These are phyloP conservation scores for Danaus melanippus DNA, from an alignment of 1,140 invertebrate genomes.

Conservation along the genomic window DNA sequence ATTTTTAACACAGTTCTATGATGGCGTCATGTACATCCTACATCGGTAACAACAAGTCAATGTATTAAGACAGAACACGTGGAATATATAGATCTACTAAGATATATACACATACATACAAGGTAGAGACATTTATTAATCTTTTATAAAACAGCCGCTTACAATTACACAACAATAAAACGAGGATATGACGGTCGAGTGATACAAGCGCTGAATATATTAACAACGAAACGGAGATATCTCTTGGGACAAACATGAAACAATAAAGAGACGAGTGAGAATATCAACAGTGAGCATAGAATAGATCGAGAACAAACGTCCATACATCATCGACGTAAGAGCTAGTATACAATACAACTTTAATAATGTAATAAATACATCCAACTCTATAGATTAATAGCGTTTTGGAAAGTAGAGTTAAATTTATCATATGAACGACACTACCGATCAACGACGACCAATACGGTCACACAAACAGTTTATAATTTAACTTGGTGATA, in stretches of 20 bases:
- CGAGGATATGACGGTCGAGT: slow-evolving; percentile 56
- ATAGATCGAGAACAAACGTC: slow-evolving; percentile 39
- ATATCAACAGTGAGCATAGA: slow-evolving; percentile 59
- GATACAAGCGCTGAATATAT: no score
- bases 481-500: slow-evolving; percentile 3
- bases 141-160: slow-evolving; percentile 44
- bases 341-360: no score
- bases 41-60: slow-evolving; percentile 11
- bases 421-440: no score
- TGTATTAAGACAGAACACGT: slow-evolving; percentile 4
- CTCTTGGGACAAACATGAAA: slow-evolving; percentile 45
- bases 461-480: neutral
- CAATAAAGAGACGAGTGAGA: slow-evolving; percentile 49
- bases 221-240: no score
- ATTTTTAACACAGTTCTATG: slow-evolving; percentile 19
- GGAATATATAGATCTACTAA: neutral
- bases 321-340: neutral
- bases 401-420: no score
- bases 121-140: slow-evolving; percentile 65
- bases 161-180: slow-evolving; percentile 57
- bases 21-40: slow-evolving; percentile 8
- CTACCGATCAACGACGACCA: no score
- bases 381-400: no score
- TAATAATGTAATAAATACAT: no score
- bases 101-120: slow-evolving; percentile 17